These are phyloP conservation scores for Dioctria linearis DNA, from an alignment of 2,888 invertebrate species.

Conservation along the genomic window DNA sequence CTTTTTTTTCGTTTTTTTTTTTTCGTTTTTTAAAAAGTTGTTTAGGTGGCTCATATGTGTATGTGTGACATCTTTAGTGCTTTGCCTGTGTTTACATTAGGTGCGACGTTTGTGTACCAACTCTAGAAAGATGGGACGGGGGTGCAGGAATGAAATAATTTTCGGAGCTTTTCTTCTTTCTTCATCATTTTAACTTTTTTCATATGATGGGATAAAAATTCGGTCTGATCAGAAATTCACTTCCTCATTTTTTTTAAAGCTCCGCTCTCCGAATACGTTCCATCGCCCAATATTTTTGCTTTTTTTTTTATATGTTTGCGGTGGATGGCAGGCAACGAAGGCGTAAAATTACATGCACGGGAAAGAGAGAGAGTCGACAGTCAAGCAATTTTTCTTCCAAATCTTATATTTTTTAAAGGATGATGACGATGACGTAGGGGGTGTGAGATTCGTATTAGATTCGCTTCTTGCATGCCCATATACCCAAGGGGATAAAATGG, in stretches of 20 bases:
- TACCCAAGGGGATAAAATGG: slow-evolving; percentile 26
- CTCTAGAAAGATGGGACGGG: neutral
- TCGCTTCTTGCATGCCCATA: slow-evolving; percentile 1
- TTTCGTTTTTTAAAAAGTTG: slow-evolving; percentile 42
- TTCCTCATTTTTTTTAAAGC: slow-evolving; percentile 19
- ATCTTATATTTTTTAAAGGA: slow-evolving; percentile 25
- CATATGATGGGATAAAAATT: slow-evolving; percentile 31
- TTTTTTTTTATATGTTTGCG: neutral
- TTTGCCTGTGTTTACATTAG: slow-evolving; percentile 14
- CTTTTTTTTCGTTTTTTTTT: neutral
- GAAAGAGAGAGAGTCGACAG: neutral
- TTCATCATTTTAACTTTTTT: slow-evolving; percentile 10
- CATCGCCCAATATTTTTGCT: neutral
- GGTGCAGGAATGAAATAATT: slow-evolving; percentile 32
- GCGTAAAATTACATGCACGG: neutral
- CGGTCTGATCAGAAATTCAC: slow-evolving; percentile 29
- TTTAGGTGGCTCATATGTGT: slow-evolving; percentile 32
- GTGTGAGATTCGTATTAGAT: slow-evolving; percentile 37
- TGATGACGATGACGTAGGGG: slow-evolving; percentile 30
- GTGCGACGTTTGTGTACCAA: neutral
- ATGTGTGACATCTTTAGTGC: slow-evolving; percentile 9
- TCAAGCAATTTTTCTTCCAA: slow-evolving; percentile 10
- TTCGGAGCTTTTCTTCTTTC: neutral
- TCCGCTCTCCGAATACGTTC: neutral
- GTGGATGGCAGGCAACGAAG: neutral